A percentile compares a stretch with the other conserved stretches of the same genome.
These are phyloP conservation scores for Saccopteryx bilineata DNA, from an alignment of 2,113 vertebrate species.

Conservation along the genomic window DNA sequence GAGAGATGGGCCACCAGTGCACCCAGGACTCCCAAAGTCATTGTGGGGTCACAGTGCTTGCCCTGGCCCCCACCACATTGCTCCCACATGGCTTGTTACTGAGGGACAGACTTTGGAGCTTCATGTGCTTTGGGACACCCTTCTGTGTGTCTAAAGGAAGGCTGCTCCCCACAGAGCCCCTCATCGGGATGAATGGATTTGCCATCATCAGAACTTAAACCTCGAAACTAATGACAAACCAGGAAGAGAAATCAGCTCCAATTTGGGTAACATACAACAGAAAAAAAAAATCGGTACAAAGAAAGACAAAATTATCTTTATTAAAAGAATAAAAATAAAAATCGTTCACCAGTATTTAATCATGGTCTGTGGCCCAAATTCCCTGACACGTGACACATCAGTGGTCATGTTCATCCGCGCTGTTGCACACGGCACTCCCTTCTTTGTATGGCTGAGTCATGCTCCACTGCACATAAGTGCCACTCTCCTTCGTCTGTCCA, in stretches of 20 bases:
- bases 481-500: background rate
- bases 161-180: background rate
- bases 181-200: background rate
- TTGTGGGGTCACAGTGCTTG: background rate
- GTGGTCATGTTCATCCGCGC: background rate
- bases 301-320: background rate
- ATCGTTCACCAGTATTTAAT: no score
- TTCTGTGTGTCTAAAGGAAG: background rate
- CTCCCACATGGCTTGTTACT: background rate
- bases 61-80: background rate
- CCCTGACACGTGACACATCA: background rate
- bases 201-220: background rate
- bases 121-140: background rate
- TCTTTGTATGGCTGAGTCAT: no score
- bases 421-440: no score
- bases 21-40: background rate
- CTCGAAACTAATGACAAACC: background rate
- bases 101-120: background rate
- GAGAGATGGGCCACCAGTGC: background rate
- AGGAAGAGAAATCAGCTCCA: background rate
- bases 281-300: background rate
- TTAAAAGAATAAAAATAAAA: background rate
- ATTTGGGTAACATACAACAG: background rate
- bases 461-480: accelerated
- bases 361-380: background rate